phyloP scores from a whole-genome alignment of 1,140 invertebrate genomes.

The Cyphomyrmex costatus region DNA sequence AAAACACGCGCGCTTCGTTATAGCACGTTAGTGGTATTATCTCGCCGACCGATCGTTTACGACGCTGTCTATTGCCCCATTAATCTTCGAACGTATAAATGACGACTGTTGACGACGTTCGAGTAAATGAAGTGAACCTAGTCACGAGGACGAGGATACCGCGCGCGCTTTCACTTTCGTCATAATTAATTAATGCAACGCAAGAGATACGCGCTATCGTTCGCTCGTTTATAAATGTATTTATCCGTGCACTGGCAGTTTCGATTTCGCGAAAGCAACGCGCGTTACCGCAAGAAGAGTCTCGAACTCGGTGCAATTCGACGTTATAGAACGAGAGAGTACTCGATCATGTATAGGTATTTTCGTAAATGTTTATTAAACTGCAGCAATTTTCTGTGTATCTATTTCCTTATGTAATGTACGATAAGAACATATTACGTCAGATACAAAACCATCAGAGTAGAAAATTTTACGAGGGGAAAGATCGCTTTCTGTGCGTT shows the following conservation, averaged over 20 bases:
- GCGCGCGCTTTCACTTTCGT: constrained; percentile 32
- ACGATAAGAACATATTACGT: background rate
- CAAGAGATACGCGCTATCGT: constrained; percentile 25
- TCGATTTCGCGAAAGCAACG: constrained; percentile 25
- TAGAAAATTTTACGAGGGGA: background rate
- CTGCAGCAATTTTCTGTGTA: background rate
- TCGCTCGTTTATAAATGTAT: background rate
- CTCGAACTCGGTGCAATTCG: background rate
- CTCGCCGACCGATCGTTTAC: constrained; percentile 42
- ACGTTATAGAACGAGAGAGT: background rate
- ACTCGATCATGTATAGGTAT: background rate
- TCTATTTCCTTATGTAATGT: background rate
- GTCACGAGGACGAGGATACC: constrained; percentile 6
- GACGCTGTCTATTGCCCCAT: constrained; percentile 29
- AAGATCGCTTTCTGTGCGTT: background rate
- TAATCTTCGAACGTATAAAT: constrained; percentile 51
- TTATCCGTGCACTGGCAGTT: constrained; percentile 35
- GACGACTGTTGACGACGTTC: constrained; percentile 27
- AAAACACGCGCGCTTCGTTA: constrained; percentile 27
- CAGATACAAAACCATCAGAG: background rate
- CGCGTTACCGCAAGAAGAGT: background rate
- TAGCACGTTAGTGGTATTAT: constrained; percentile 21
- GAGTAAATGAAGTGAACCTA: constrained; percentile 30
- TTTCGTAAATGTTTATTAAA: background rate
- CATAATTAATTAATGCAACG: constrained; percentile 45